Percentiles rank a stretch among this genome's conserved stretches.
Conservation (phyloP, 2,797 vertebrate species). For the Eupleurogrammus muticus region DNA sequence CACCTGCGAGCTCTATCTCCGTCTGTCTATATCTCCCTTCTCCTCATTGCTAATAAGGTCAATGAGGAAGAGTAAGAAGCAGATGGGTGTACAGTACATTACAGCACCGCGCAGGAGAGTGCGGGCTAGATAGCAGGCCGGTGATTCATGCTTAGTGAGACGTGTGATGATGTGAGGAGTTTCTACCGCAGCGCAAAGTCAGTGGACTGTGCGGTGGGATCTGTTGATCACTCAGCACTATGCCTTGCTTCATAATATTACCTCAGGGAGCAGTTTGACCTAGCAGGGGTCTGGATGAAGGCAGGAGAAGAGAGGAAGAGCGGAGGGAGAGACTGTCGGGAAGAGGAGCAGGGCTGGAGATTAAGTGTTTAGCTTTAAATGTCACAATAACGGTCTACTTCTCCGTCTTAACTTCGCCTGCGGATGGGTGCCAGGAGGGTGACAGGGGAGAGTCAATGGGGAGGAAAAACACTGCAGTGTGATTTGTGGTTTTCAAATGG, state of each 20-base stretch:
- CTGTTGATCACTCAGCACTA: conserved; percentile 73
- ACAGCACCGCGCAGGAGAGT: conserved; percentile 47
- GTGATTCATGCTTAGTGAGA: conserved; percentile 77
- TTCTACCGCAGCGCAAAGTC: conserved; percentile 72
- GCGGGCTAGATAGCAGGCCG: conserved; percentile 52
- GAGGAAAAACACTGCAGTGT: conserved; percentile 41
- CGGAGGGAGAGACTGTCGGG: conserved; percentile 28
- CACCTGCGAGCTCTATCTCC: conserved; percentile 69
- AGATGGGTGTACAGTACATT: conserved; percentile 77
- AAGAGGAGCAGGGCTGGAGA: conserved; percentile 65
- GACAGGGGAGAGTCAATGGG: conserved; percentile 38
- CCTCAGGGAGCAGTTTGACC: conserved; percentile 75
- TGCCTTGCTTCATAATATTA: conserved; percentile 67
- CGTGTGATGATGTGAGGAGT: conserved; percentile 75
- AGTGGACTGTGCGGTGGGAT: conserved; percentile 61
- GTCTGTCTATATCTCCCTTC: conserved; percentile 69
- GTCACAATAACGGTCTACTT: conserved; percentile 68
- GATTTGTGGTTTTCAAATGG: conserved; percentile 54
- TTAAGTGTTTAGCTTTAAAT: conserved; percentile 72
- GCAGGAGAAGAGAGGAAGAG: conserved; percentile 36
- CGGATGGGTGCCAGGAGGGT: conserved; percentile 50
- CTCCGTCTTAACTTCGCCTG: conserved; percentile 50
- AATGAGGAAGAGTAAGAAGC: conserved; percentile 75
- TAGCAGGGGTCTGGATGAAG: conserved; percentile 52
- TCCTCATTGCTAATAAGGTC: conserved; percentile 79